Evolutionary conservation across 2,888 invertebrate genomes (phyloP).

Genomic region (Hyppa rectilinea): DNA sequence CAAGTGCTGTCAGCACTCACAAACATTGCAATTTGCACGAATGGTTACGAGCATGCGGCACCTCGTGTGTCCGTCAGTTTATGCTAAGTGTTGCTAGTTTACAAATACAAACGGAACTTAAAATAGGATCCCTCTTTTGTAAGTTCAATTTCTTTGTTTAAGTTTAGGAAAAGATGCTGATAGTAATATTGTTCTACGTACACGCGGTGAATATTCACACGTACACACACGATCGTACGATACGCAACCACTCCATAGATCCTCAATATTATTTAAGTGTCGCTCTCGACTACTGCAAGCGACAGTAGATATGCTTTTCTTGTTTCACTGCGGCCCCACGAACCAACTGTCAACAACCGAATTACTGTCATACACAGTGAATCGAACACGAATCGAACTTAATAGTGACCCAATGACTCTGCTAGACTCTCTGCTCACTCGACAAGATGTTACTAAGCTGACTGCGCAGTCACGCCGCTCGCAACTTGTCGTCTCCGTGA

Average conservation of each 20-base stretch:
- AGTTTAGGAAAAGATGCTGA: neutral
- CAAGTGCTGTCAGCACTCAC: slow-evolving; percentile 38
- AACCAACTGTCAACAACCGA: neutral
- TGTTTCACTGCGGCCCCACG: neutral
- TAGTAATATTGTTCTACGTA: neutral
- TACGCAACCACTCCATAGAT: slow-evolving; percentile 14
- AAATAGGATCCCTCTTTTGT: neutral
- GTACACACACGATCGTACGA: neutral
- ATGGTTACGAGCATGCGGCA: neutral
- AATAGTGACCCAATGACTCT: neutral
- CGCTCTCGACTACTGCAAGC: neutral
- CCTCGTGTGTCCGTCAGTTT: neutral
- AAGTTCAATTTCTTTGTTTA: too few relatives aligned
- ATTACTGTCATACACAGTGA: slow-evolving; percentile 1
- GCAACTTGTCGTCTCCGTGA: too few relatives aligned
- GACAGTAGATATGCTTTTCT: neutral
- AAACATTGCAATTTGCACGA: slow-evolving; percentile 7
- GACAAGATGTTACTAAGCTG: neutral
- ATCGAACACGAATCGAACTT: neutral
- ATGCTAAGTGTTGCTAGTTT: neutral
- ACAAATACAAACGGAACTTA: neutral
- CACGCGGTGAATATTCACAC: neutral
- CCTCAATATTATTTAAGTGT: slow-evolving; percentile 7
- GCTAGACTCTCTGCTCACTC: neutral
- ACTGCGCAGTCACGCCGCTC: neutral